These are phyloP conservation scores for Synanthedon vespiformis DNA, from an alignment of 2,888 invertebrate species.

Conservation along the genomic window DNA sequence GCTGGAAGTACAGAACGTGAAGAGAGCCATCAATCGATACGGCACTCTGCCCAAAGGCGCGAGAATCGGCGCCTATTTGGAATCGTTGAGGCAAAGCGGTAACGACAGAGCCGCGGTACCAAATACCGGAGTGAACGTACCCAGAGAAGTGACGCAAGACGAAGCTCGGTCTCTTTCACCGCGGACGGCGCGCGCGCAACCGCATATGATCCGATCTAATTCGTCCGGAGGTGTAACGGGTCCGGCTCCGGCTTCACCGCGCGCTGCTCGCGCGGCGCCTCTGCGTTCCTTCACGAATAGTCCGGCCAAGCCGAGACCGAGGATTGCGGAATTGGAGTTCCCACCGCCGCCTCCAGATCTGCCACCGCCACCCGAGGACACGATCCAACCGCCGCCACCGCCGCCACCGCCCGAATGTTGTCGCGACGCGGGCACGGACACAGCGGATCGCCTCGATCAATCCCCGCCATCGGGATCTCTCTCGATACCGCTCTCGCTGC, in stretches of 20 bases:
- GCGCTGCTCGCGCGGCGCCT: constrained; percentile 33
- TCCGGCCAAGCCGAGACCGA: constrained; percentile 80
- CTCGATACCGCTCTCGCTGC: constrained; percentile 66
- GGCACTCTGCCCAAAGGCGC: constrained; percentile 97
- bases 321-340: constrained; percentile 86
- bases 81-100: constrained; percentile 88
- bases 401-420: constrained; percentile 58
- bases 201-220: constrained; percentile 91
- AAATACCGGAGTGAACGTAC: constrained; percentile 66
- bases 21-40: constrained; percentile 93
- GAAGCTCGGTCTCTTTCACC: constrained; percentile 73
- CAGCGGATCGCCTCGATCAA: constrained; percentile 72
- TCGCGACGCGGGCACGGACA: constrained; percentile 78
- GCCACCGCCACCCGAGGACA: constrained; percentile 82
- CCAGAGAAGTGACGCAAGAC: constrained; percentile 30
- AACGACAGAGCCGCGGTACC: constrained; percentile 27
- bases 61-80: constrained; percentile 95
- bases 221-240: constrained; percentile 86
- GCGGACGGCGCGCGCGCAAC: constrained; percentile 75
- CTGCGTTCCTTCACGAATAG: constrained; percentile 75
- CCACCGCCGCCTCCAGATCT: constrained; percentile 87
- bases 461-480: constrained; percentile 70
- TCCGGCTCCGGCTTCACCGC: constrained; percentile 35
- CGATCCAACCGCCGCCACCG: constrained; percentile 47
- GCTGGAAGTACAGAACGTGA: constrained; percentile 94